These are phyloP conservation scores for Troglohyphantes excavatus DNA, from an alignment of 2,888 invertebrate species.

Conservation along the genomic window DNA sequence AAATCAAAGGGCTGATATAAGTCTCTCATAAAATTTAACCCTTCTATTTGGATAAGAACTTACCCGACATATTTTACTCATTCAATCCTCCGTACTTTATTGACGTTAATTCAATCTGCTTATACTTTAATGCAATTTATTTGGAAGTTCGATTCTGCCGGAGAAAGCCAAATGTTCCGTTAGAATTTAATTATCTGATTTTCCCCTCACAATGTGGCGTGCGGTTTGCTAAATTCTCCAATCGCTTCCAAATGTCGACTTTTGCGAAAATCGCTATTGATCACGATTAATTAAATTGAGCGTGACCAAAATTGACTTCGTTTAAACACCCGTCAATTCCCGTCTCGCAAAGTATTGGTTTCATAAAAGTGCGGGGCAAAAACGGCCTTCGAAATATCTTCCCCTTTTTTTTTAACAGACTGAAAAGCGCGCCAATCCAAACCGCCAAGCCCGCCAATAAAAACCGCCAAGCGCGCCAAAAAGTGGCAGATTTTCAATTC, in stretches of 20 bases:
- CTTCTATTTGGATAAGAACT: constrained; percentile 43
- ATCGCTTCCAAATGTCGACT: constrained; percentile 61
- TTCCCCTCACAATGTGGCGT: constrained; percentile 19
- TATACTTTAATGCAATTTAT: constrained; percentile 49
- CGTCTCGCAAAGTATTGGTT: not conserved
- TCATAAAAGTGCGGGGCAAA: constrained; percentile 2
- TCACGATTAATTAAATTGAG: constrained; percentile 69
- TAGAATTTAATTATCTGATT: constrained; percentile 62
- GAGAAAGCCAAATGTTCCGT: constrained; percentile 45
- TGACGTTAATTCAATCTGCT: constrained; percentile 50
- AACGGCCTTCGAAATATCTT: too few relatives aligned
- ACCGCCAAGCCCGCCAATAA: too few relatives aligned
- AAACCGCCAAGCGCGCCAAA: too few relatives aligned
- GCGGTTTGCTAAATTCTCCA: constrained; percentile 5
- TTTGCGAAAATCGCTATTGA: constrained; percentile 62
- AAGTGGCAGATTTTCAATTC: too few relatives aligned
- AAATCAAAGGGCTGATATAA: not conserved
- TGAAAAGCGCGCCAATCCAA: too few relatives aligned
- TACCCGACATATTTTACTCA: constrained; percentile 12
- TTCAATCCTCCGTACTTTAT: constrained; percentile 39
- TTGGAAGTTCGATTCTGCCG: constrained; percentile 52
- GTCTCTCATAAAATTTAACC: not conserved
- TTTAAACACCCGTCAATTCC: constrained; percentile 58
- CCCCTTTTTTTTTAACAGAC: too few relatives aligned
- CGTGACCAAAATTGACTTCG: constrained; percentile 54